These are phyloP conservation scores for Triplophysa rosa DNA, from an alignment of 2,113 vertebrate species.

Conservation along the genomic window DNA sequence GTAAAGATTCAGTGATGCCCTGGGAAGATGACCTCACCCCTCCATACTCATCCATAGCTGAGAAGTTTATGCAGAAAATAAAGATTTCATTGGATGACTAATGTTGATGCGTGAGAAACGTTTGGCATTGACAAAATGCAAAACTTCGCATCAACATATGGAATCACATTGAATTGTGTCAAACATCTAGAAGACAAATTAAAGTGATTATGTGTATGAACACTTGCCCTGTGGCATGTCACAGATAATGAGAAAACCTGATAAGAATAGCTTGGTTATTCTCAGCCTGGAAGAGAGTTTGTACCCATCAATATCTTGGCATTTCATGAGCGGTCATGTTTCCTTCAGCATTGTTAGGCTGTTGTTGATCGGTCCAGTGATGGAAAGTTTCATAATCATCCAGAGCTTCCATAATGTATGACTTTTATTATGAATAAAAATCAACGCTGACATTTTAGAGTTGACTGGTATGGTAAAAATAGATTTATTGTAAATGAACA, in stretches of 20 bases:
- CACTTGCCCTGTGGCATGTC: background rate
- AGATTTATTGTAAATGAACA: background rate
- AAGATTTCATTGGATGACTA: no score
- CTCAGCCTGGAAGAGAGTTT: background rate
- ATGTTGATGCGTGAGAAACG: background rate
- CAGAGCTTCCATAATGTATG: background rate
- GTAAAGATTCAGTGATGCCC: no score
- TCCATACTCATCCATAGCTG: no score
- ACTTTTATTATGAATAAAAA: no score
- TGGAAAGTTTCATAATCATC: background rate
- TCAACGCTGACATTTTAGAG: background rate
- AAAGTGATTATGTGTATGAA: background rate
- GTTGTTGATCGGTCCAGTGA: background rate
- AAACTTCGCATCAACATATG: no score
- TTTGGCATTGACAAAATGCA: background rate
- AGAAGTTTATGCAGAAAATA: no score
- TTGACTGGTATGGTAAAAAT: slow-evolving; percentile 8
- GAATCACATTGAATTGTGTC: background rate
- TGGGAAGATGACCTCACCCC: no score
- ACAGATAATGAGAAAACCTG: background rate
- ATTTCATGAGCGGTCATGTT: background rate
- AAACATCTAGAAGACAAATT: background rate
- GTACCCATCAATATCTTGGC: background rate
- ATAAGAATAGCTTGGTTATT: background rate
- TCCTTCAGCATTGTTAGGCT: background rate